Evolutionary conservation across 2,888 invertebrate genomes (phyloP).

Genomic region (Andrena trimmerana): DNA sequence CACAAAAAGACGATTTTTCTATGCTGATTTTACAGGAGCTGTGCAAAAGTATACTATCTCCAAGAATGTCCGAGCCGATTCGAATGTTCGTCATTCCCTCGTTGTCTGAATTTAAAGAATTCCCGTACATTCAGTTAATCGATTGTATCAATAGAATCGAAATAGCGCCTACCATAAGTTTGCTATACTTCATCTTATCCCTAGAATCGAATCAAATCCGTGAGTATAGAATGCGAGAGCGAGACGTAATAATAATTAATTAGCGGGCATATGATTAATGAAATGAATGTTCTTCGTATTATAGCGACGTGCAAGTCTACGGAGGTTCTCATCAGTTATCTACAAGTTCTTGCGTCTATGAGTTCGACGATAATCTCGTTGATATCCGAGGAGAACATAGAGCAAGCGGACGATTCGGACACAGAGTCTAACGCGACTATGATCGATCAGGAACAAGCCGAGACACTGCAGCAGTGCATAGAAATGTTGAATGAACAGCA

Average conservation of each 20-base stretch:
- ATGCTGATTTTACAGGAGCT: constrained; percentile 87
- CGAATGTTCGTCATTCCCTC: constrained; percentile 90
- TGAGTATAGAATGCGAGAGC: constrained; percentile 84
- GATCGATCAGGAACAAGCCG: constrained; percentile 86
- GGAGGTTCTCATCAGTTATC: constrained; percentile 84
- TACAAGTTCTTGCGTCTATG: constrained; percentile 87
- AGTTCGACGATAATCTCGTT: constrained; percentile 83
- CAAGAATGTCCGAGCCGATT: constrained; percentile 89
- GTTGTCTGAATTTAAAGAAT: constrained; percentile 85
- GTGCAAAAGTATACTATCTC: constrained; percentile 89
- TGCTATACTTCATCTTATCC: constrained; percentile 89
- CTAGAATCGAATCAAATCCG: constrained; percentile 89
- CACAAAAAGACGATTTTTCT: constrained; percentile 85
- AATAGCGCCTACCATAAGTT: constrained; percentile 87
- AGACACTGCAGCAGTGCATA: constrained; percentile 87
- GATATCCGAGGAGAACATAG: constrained; percentile 85
- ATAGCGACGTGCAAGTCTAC: constrained; percentile 74
- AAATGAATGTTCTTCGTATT: constrained; percentile 29
- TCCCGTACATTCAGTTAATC: constrained; percentile 86
- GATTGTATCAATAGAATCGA: constrained; percentile 84
- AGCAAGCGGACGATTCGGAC: constrained; percentile 86
- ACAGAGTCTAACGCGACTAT: constrained; percentile 87
- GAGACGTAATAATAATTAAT: background rate
- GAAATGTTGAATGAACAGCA: constrained; percentile 89
- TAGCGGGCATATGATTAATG: background rate